These are phyloP conservation scores for Tauraco hartlaubi DNA, from an alignment of 2,797 vertebrate species.

Conservation along the genomic window DNA sequence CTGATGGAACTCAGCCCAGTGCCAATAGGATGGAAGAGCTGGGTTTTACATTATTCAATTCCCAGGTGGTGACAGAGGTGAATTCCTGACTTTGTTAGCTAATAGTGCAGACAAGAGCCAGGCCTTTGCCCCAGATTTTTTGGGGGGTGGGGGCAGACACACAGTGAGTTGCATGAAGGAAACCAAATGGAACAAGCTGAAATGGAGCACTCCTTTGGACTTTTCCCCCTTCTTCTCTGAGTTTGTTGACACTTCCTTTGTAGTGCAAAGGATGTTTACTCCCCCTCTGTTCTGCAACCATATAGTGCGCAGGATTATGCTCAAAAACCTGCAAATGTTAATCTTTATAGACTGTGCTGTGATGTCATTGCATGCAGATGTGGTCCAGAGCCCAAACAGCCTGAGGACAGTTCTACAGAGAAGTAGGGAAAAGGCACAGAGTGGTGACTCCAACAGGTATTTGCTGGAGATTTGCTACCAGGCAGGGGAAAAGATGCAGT, in stretches of 20 bases:
- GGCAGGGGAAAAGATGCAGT: neutral
- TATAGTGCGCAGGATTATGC: neutral
- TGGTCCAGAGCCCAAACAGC: neutral
- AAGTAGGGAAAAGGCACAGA: neutral
- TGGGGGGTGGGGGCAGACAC: neutral
- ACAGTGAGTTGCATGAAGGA: neutral
- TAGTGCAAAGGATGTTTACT: neutral
- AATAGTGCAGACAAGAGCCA: neutral
- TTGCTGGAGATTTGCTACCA: neutral
- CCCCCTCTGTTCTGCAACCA: neutral
- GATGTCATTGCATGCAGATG: neutral
- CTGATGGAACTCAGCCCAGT: slow-evolving; percentile 17
- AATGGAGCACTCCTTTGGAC: neutral
- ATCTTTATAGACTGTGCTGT: neutral
- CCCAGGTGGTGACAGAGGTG: slow-evolving; percentile 45
- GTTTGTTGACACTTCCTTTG: slow-evolving; percentile 17
- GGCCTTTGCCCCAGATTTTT: neutral
- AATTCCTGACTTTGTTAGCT: slow-evolving; percentile 15
- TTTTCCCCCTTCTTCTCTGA: neutral
- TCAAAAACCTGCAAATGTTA: neutral
- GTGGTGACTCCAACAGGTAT: neutral
- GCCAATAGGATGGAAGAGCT: neutral
- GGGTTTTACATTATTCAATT: slow-evolving; percentile 7
- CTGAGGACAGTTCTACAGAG: neutral
- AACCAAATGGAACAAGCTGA: neutral